A percentile compares a stretch with the other conserved stretches of the same genome.
phyloP scores from a whole-genome alignment of 2,797 vertebrate species.

The Nannoperca australis region DNA sequence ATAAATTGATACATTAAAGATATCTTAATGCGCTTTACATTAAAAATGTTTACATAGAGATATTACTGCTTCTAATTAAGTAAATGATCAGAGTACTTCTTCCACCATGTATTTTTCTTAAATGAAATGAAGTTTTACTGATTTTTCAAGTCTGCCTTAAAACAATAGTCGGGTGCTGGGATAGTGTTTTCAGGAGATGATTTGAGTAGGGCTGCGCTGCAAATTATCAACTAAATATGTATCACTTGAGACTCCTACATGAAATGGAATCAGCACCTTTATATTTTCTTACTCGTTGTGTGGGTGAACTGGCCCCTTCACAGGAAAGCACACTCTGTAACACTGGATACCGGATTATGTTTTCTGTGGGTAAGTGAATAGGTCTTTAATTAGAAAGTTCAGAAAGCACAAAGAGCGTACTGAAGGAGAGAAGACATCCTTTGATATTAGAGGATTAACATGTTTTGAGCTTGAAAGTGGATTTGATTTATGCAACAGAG shows the following conservation, averaged over 20 bases:
- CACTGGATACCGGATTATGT: constrained; percentile 10
- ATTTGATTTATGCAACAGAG: constrained; percentile 64
- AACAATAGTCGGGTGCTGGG: not conserved
- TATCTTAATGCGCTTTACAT: no score
- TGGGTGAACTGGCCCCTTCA: constrained; percentile 48
- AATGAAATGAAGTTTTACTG: not conserved
- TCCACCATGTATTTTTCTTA: not conserved
- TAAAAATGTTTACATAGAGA: not conserved
- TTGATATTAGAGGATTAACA: constrained; percentile 67
- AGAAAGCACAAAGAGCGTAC: constrained; percentile 27
- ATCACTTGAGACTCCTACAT: constrained; percentile 48
- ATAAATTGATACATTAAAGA: no score
- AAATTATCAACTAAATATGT: constrained; percentile 26
- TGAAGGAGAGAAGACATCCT: constrained; percentile 42
- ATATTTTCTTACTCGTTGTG: constrained; percentile 37
- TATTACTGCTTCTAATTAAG: no score
- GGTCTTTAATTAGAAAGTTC: constrained; percentile 15
- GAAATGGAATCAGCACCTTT: constrained; percentile 43
- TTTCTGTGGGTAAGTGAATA: constrained; percentile 31
- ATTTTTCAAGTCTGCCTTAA: not conserved
- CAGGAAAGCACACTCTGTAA: constrained; percentile 15
- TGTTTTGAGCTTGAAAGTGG: constrained; percentile 60
- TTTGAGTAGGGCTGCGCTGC: constrained; percentile 7
- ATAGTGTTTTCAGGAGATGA: constrained; percentile 7
- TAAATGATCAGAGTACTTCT: not conserved